Evolutionary conservation across 2,113 vertebrate species (phyloP).

Genomic region (Gasterosteus aculeatus): DNA sequence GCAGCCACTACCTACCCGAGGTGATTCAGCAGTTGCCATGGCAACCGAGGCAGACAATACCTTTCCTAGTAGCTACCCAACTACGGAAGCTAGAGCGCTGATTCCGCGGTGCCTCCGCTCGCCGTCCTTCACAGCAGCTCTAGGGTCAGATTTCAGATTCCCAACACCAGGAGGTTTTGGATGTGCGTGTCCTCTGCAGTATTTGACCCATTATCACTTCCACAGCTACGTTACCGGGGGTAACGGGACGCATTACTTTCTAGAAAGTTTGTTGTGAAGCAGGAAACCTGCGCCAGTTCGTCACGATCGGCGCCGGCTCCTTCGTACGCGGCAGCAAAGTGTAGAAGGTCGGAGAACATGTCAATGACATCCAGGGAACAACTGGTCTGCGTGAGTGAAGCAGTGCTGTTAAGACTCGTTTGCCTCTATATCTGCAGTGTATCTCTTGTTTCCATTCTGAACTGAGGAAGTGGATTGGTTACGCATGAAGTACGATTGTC

Average conservation of each 20-base stretch:
- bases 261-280: constrained; percentile 48
- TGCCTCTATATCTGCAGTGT: not conserved
- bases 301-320: not conserved
- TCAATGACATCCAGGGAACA: not conserved
- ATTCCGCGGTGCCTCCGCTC: constrained; percentile 4
- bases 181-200: not conserved
- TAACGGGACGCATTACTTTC: not conserved
- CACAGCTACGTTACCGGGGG: not conserved
- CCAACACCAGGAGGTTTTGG: not conserved
- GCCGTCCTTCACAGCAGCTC: constrained; percentile 34
- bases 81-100: not conserved
- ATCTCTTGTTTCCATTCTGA: not conserved
- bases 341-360: constrained; percentile 19
- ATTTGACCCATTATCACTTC: constrained; percentile 37
- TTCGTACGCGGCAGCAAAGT: not conserved
- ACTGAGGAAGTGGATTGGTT: not conserved
- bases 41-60: constrained; percentile 66
- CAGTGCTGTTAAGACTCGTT: not conserved
- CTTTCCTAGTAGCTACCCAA: constrained; percentile 21
- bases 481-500: not conserved
- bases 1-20: constrained; percentile 51
- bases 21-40: constrained; percentile 60
- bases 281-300: not conserved
- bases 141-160: constrained; percentile 50
- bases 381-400: not conserved